Percentiles rank a stretch among this genome's conserved stretches.
phyloP scores from a whole-genome alignment of 2,888 invertebrate species.

The Meliscaeva auricollis region DNA sequence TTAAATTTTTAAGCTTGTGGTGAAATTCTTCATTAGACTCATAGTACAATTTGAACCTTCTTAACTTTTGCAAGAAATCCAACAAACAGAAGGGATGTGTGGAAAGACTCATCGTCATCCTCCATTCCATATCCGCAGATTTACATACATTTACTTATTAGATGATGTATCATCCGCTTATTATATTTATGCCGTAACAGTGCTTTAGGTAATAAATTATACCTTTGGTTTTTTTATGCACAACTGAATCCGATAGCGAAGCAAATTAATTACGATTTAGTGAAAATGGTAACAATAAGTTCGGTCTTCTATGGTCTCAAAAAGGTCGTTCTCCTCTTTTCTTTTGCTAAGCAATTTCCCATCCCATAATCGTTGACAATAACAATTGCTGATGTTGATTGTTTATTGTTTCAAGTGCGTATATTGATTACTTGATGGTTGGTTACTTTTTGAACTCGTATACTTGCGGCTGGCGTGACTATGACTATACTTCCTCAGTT shows the following conservation, averaged over 20 bases:
- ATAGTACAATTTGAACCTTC: not conserved
- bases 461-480: conserved; percentile 41
- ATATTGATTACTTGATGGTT: conserved; percentile 65
- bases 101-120: conserved; percentile 36
- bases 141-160: not conserved
- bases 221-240: conserved; percentile 38
- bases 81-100: conserved; percentile 13
- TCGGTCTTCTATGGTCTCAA: conserved; percentile 11
- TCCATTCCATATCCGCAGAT: conserved; percentile 48
- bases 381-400: conserved; percentile 24
- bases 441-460: conserved; percentile 2
- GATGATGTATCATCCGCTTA: conserved; percentile 16
- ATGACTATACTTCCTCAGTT: conserved; percentile 68
- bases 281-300: conserved; percentile 57
- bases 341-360: not conserved
- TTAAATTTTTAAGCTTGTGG: too few relatives aligned
- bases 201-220: conserved; percentile 27
- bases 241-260: conserved; percentile 45
- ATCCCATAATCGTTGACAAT: conserved; percentile 26
- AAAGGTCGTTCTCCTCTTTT: conserved; percentile 44
- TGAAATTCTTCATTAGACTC: conserved; percentile 5
- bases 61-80: conserved; percentile 2
- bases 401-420: conserved; percentile 32
- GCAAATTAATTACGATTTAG: conserved; percentile 53
- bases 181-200: conserved; percentile 16